These are phyloP conservation scores for Gibbula magus DNA, from an alignment of 2,888 invertebrate species.

Conservation along the genomic window DNA sequence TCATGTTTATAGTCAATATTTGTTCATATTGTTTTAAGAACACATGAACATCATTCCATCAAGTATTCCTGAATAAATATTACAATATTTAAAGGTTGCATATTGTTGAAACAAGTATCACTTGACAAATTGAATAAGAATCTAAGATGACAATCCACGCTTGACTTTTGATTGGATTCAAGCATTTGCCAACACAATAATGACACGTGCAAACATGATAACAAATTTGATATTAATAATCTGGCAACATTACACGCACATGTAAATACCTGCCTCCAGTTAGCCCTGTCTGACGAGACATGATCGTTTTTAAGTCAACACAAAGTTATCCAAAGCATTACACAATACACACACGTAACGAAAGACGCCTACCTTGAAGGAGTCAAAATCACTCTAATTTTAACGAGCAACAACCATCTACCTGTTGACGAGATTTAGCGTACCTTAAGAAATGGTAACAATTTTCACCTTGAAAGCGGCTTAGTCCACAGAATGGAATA, in stretches of 20 bases:
- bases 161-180: background rate
- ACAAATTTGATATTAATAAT: constrained; percentile 1
- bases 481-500: background rate
- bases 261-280: background rate
- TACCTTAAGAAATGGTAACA: background rate
- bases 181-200: background rate
- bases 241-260: background rate
- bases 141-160: background rate
- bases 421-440: background rate
- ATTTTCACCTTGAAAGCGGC: background rate
- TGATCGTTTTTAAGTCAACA: background rate
- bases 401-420: background rate
- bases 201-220: background rate
- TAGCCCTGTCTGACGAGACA: background rate
- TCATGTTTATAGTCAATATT: background rate
- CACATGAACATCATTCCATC: background rate
- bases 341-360: background rate
- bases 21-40: background rate
- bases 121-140: background rate
- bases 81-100: background rate
- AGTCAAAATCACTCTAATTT: background rate
- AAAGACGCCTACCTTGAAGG: background rate
- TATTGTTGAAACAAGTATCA: background rate
- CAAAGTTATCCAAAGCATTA: background rate
- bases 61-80: background rate